Base-by-base conservation (phyloP, 2,113 vertebrate species). In the Pantherophis guttatus region DNA sequence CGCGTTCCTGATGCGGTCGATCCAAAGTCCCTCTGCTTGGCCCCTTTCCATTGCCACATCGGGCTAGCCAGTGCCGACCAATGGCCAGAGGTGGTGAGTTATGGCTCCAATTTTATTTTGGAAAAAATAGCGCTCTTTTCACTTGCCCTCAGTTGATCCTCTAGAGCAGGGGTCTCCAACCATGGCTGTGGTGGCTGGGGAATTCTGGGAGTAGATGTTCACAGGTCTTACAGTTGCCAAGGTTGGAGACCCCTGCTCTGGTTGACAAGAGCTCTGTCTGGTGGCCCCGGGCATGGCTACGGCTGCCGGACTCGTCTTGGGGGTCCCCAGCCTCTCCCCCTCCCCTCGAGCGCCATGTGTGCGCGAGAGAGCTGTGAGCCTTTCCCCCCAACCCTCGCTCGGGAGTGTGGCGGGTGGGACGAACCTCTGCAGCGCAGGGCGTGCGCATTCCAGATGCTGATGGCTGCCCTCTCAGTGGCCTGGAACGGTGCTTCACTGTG, bases 381-480 rank as follows among this genome's bases (percentile, higher is more conserved):
- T 2, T 0, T 8, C 1, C 5, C 8, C 23, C 4, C 1, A 26
- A 26, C 3, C 58, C 59, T 87, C 33, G 6, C 88, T 0, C 1
- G 70, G 65, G 91, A 52, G n/a, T 0, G 90, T 0, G 89, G 62
- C 0, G 90, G 57, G 58, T 62, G n/a, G 89, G 6, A 39, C 65
- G 95, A 59, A 3, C 62, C 0, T 86, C n/a, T 59, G 91, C 85
- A 44, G 55, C 0, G 10, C 21, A 12, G 2, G 33, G 54, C 39
- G n/a, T 50, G 54, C 8, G 8, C 24, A 19, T 91, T 93, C 94
- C 95, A 92, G 33, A 81, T 89, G 23, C 87, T 23, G 90, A 91
- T 89, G 2, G 0, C 86, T 93, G 94, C 48, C 96, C 95, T 96
- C 90, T 75, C 10, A 44, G 23, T 92, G 94, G 93, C 96, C 95